These are phyloP conservation scores for Hyaena hyaena DNA, from an alignment of 2,113 vertebrate species.

Conservation along the genomic window DNA sequence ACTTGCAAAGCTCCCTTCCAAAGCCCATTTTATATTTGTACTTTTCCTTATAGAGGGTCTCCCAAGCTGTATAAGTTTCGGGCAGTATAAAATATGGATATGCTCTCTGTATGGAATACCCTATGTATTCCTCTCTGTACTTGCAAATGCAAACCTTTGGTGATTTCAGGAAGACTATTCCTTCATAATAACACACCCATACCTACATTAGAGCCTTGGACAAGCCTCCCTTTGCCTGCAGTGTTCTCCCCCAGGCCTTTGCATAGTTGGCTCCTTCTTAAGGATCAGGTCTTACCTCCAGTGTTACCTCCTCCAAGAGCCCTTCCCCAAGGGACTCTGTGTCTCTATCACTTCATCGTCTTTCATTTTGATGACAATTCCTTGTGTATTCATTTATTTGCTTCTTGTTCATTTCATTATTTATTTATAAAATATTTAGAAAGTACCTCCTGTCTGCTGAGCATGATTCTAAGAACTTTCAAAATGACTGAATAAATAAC, in stretches of 20 bases:
- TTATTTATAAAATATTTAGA: background rate
- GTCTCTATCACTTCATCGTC: background rate
- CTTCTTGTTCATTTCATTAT: background rate
- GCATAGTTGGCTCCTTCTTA: background rate
- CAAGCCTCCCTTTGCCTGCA: background rate
- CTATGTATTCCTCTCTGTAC: background rate
- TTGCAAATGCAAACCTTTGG: background rate
- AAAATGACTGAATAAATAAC: background rate
- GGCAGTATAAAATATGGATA: background rate
- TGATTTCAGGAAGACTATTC: background rate
- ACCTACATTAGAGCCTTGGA: background rate
- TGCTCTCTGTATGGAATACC: background rate
- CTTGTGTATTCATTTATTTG: background rate
- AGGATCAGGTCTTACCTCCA: background rate
- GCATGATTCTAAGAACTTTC: constrained; percentile 29
- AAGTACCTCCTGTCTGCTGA: background rate
- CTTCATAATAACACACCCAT: background rate
- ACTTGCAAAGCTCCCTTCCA: background rate
- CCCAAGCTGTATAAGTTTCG: background rate
- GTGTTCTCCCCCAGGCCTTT: background rate
- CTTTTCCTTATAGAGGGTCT: background rate
- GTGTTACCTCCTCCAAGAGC: background rate
- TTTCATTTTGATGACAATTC: background rate
- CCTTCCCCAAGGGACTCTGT: background rate
- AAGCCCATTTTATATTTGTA: background rate